Evolutionary conservation across 2,113 vertebrate genomes (phyloP).

Genomic region (Sprattus sprattus): DNA sequence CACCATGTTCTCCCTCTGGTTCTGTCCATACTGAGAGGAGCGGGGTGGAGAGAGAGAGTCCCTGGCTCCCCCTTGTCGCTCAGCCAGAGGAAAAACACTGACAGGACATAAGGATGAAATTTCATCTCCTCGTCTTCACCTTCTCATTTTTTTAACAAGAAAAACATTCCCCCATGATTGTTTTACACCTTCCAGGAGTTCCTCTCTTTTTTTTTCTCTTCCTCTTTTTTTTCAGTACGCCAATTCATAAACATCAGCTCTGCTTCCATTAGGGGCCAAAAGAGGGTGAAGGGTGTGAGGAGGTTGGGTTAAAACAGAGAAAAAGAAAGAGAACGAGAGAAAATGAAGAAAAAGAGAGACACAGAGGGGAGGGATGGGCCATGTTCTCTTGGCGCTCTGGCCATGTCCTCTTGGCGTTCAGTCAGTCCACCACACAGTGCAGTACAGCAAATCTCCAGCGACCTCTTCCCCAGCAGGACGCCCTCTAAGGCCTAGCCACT

Average conservation of each 20-base stretch:
- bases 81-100: constrained; percentile 53
- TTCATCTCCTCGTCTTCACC: constrained; percentile 58
- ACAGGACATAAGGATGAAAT: constrained; percentile 80
- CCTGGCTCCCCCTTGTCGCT: constrained; percentile 74
- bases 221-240: constrained; percentile 73
- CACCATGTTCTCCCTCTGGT: constrained; percentile 59
- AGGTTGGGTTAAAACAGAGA: not conserved
- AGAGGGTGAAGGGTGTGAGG: constrained; percentile 64
- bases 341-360: constrained; percentile 14
- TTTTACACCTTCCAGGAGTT: constrained; percentile 83
- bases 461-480: not conserved
- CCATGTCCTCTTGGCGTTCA: not conserved
- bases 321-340: constrained; percentile 25
- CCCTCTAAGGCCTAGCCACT: constrained; percentile 10
- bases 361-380: not conserved
- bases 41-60: constrained; percentile 69
- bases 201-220: constrained; percentile 1
- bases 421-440: not conserved
- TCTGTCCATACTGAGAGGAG: constrained; percentile 50
- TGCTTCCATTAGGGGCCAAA: constrained; percentile 65
- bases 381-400: not conserved
- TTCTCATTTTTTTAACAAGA: constrained; percentile 70
- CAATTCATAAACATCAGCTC: constrained; percentile 77
- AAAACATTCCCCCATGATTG: constrained; percentile 75
- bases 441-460: constrained; percentile 26